Conservation (phyloP, 2,113 vertebrate species). For the Isurus oxyrinchus region DNA sequence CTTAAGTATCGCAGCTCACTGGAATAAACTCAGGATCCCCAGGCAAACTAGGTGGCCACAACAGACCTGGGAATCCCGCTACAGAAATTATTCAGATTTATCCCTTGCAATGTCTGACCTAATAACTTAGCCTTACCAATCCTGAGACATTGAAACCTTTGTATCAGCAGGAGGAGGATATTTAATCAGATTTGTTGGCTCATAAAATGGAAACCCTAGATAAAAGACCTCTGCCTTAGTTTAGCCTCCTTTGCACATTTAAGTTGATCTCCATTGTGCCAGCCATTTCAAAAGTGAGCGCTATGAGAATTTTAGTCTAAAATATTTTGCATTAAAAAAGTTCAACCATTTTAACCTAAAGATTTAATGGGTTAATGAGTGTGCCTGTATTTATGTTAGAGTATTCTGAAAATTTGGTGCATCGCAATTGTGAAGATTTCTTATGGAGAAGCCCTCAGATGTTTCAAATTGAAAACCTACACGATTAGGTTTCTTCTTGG, state of each 20-base stretch:
- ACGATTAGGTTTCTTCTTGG: slow-evolving; percentile 55
- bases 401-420: background rate
- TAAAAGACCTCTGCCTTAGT: background rate
- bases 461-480: slow-evolving; percentile 54
- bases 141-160: background rate
- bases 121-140: background rate
- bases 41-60: background rate
- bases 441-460: background rate
- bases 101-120: background rate
- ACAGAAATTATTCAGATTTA: background rate
- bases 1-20: background rate
- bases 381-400: background rate
- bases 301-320: too few species aligned
- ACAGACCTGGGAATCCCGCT: background rate
- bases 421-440: background rate
- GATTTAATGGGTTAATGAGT: background rate
- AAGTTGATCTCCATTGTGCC: background rate
- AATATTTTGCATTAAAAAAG: background rate
- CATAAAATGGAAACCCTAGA: background rate
- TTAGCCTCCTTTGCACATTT: background rate
- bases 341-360: background rate
- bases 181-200: background rate
- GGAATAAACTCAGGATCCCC: background rate
- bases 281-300: background rate
- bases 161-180: background rate